phyloP scores from a whole-genome alignment of 2,888 invertebrate species.

The Andrena marginata region DNA sequence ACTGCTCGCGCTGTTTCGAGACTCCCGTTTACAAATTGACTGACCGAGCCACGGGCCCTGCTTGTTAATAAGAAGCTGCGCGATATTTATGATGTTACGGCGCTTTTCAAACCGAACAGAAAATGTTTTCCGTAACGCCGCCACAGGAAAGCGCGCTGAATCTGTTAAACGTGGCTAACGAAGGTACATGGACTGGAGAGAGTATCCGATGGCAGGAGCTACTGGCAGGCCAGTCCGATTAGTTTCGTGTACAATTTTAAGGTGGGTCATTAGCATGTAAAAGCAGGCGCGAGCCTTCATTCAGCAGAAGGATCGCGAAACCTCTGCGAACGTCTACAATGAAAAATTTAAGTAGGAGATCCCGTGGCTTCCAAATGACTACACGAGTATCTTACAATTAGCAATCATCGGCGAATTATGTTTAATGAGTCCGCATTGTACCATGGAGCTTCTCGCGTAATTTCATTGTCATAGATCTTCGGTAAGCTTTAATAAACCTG shows the following conservation, averaged over 20 bases:
- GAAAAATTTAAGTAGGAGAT: too few relatives aligned
- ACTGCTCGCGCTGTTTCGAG: neutral
- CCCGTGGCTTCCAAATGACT: too few relatives aligned
- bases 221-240: neutral
- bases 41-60: neutral
- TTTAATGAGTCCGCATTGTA: too few relatives aligned
- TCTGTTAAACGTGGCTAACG: neutral
- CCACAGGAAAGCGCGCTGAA: neutral
- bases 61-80: neutral
- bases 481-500: too few relatives aligned
- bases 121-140: neutral
- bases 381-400: too few relatives aligned
- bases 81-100: neutral
- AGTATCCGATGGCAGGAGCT: neutral
- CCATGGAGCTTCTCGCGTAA: too few relatives aligned
- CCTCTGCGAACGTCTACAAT: neutral
- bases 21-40: conserved; percentile 4
- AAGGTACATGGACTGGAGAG: neutral
- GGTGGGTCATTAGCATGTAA: too few relatives aligned
- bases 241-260: neutral
- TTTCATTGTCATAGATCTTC: too few relatives aligned
- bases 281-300: neutral
- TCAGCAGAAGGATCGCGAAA: neutral
- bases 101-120: neutral
- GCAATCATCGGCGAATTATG: neutral